phyloP scores from a whole-genome alignment of 2,888 invertebrate genomes.

The Idaea dimidiata region DNA sequence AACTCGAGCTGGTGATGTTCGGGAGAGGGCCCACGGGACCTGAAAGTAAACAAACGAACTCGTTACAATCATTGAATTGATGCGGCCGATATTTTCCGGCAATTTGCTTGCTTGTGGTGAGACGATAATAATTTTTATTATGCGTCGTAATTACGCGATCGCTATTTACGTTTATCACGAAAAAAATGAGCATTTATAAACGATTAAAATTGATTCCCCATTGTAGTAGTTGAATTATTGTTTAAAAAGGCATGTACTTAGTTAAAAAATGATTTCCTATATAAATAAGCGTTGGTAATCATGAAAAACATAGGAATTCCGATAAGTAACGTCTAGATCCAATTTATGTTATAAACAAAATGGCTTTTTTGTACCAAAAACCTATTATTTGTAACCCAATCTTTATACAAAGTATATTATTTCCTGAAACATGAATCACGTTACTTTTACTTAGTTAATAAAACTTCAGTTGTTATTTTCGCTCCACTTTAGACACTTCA shows the following conservation, averaged over 20 bases:
- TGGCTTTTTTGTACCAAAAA: too few relatives aligned
- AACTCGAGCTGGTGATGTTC: constrained; percentile 53
- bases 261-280: too few relatives aligned
- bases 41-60: constrained; percentile 42
- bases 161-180: background rate
- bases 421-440: background rate
- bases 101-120: background rate
- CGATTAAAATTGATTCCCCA: too few relatives aligned
- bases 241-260: too few relatives aligned
- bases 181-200: background rate
- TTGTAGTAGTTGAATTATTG: too few relatives aligned
- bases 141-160: background rate
- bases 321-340: too few relatives aligned
- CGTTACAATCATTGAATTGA: constrained; percentile 15
- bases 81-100: background rate
- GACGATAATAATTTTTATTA: background rate
- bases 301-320: too few relatives aligned
- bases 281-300: too few relatives aligned
- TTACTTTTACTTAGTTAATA: background rate
- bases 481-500: background rate
- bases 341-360: too few relatives aligned
- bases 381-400: background rate
- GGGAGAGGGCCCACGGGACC: constrained; percentile 65
- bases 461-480: background rate
- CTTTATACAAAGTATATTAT: background rate